Conservation (phyloP, 2,888 invertebrate genomes). For the Orthonychiurus folsomi region DNA sequence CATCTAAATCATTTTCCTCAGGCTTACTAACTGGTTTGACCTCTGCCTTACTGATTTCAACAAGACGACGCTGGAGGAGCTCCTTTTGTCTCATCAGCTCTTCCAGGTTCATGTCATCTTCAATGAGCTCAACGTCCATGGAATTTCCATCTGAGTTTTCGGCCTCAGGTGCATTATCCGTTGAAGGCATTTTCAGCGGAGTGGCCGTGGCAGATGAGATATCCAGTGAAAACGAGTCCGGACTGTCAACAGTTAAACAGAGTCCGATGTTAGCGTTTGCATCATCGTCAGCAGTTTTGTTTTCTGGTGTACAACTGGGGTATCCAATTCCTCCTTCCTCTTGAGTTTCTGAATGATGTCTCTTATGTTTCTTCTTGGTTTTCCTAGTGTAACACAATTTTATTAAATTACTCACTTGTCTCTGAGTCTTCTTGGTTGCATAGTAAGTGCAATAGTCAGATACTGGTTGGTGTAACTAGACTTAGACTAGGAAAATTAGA, state of each 20-base stretch:
- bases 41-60: conserved; percentile 19
- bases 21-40: background rate
- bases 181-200: background rate
- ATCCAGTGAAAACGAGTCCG: background rate
- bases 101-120: conserved; percentile 77
- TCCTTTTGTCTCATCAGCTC: conserved; percentile 85
- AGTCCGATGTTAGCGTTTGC: background rate
- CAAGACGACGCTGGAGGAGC: conserved; percentile 34
- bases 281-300: background rate
- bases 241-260: background rate
- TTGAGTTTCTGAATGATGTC: conserved; percentile 1
- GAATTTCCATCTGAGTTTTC: conserved; percentile 48
- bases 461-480: too few species aligned
- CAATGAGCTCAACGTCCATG: conserved; percentile 43
- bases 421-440: too few species aligned
- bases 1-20: conserved; percentile 13
- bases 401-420: conserved; percentile 7
- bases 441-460: too few species aligned
- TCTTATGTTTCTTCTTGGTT: conserved; percentile 46
- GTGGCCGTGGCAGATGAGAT: background rate
- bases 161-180: background rate
- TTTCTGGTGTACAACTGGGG: background rate
- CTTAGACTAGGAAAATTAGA: too few species aligned
- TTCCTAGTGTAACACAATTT: conserved; percentile 41
- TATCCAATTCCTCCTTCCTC: background rate